Percentiles rank a stretch among this genome's conserved stretches.
These are phyloP conservation scores for Tenualosa thibaudeaui DNA, from an alignment of 2,797 vertebrate genomes.

Conservation along the genomic window DNA sequence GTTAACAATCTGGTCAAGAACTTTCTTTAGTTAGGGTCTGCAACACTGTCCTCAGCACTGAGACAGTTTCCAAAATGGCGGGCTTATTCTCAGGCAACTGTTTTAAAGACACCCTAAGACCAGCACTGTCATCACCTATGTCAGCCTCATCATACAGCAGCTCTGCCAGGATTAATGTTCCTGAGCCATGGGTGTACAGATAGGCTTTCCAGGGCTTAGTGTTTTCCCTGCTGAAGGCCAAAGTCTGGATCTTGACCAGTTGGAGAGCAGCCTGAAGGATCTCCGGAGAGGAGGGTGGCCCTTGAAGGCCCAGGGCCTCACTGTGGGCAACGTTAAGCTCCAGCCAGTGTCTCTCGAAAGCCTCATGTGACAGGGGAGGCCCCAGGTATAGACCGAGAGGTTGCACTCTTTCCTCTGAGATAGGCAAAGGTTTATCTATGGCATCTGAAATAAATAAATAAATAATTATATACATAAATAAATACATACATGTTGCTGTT, in stretches of 20 bases:
- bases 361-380: conserved; percentile 78
- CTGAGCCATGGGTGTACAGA: conserved; percentile 77
- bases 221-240: conserved; percentile 84
- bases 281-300: conserved; percentile 67
- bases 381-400: conserved; percentile 64
- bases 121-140: not conserved
- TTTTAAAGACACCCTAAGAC: conserved; percentile 77
- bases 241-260: conserved; percentile 87
- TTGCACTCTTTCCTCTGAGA: conserved; percentile 12
- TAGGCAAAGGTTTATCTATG: conserved; percentile 32
- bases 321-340: conserved; percentile 63
- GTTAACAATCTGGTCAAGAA: conserved; percentile 20
- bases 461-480: not conserved
- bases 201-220: conserved; percentile 88
- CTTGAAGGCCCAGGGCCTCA: conserved; percentile 67
- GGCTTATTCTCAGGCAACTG: conserved; percentile 72
- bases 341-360: conserved; percentile 88
- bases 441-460: not conserved
- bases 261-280: conserved; percentile 84
- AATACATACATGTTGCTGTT: too few species aligned
- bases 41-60: conserved; percentile 75
- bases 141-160: conserved; percentile 68
- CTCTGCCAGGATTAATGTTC: conserved; percentile 82
- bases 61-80: conserved; percentile 72
- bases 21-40: conserved; percentile 57